Evolutionary conservation across 1,140 invertebrate species (phyloP).

Genomic region (Dendroctonus ponderosae): DNA sequence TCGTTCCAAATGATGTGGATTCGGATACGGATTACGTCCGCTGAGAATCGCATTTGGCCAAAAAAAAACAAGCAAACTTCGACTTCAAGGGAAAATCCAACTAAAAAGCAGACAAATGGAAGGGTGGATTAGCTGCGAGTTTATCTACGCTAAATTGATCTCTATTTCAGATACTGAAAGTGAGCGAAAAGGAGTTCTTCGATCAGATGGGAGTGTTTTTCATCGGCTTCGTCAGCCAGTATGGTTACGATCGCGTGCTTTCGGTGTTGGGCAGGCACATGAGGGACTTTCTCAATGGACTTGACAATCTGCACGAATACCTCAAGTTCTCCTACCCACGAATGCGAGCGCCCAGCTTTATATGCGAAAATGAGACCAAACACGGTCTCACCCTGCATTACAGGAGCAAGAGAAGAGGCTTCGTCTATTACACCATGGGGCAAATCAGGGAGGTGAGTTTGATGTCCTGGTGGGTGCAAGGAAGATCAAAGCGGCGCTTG

Average conservation of each 20-base stretch:
- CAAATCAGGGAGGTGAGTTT: slow-evolving; percentile 80
- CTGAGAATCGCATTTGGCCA: too few species aligned
- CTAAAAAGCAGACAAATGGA: too few species aligned
- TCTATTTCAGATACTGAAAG: slow-evolving; percentile 69
- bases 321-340: slow-evolving; percentile 94
- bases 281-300: slow-evolving; percentile 92
- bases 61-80: too few species aligned
- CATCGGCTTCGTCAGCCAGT: slow-evolving; percentile 88
- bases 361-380: slow-evolving; percentile 91
- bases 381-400: slow-evolving; percentile 92
- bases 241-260: slow-evolving; percentile 88
- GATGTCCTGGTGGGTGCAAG: background rate
- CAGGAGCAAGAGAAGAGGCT: slow-evolving; percentile 86
- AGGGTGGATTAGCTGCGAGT: too few species aligned
- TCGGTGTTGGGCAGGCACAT: slow-evolving; percentile 89
- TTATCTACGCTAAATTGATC: too few species aligned
- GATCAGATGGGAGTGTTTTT: slow-evolving; percentile 89
- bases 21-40: too few species aligned
- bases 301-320: slow-evolving; percentile 97
- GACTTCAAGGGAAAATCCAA: too few species aligned
- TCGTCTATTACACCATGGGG: slow-evolving; percentile 95
- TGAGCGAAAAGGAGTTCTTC: slow-evolving; percentile 83
- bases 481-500: background rate
- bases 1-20: too few species aligned
- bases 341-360: slow-evolving; percentile 91